phyloP scores from a whole-genome alignment of 2,113 vertebrate species.

The Psilopsiagon aymara region DNA sequence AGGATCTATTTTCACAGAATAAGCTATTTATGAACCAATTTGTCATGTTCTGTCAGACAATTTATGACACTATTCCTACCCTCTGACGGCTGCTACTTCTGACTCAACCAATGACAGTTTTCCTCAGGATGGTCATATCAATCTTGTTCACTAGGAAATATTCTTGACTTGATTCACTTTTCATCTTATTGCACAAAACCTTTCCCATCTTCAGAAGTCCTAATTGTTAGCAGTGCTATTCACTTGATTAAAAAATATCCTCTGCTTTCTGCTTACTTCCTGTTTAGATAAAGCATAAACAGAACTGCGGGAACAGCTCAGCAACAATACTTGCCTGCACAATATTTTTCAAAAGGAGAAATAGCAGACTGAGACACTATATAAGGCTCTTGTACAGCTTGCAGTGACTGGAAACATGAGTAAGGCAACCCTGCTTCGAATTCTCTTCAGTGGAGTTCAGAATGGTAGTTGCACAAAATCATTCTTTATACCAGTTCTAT shows the following conservation, averaged over 20 bases:
- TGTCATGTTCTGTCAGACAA: constrained; percentile 45
- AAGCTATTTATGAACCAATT: constrained; percentile 54
- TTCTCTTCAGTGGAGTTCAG: neutral
- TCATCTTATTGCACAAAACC: neutral
- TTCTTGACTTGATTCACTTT: neutral
- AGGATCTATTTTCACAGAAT: constrained; percentile 45
- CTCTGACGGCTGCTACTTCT: constrained; percentile 22
- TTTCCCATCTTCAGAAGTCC: neutral
- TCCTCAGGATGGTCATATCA: constrained; percentile 1
- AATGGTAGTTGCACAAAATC: neutral
- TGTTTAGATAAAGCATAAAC: neutral
- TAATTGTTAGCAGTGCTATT: neutral
- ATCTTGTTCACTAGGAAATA: neutral
- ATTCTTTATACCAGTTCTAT: neutral
- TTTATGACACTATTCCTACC: constrained; percentile 20
- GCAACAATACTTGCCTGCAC: neutral
- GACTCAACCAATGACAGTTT: constrained; percentile 2
- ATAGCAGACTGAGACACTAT: neutral
- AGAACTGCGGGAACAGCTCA: neutral
- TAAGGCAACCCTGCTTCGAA: neutral
- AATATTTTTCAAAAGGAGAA: neutral
- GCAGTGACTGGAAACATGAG: neutral
- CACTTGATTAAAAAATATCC: neutral
- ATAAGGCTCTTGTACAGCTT: neutral
- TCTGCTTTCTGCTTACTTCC: neutral